Conservation (phyloP, 2,797 vertebrate genomes). For the Amphiprion clarkii region DNA sequence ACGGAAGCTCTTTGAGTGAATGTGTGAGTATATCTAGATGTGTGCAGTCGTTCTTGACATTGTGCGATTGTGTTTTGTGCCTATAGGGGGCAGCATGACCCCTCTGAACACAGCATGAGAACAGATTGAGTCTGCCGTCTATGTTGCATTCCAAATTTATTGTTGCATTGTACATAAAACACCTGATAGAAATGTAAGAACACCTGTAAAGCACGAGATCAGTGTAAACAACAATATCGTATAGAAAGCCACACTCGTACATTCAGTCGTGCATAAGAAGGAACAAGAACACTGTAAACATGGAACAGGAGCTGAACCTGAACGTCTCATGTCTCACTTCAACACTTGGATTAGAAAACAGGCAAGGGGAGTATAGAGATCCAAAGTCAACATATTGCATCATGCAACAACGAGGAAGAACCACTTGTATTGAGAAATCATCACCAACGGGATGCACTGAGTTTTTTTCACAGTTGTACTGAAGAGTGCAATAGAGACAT, state of each 20-base stretch:
- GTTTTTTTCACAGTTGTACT: conserved; percentile 42
- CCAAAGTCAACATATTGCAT: conserved; percentile 75
- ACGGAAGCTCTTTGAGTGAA: too few relatives aligned
- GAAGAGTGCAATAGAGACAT: conserved; percentile 47
- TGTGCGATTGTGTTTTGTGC: not conserved
- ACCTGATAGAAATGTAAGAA: conserved; percentile 80
- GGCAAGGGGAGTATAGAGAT: conserved; percentile 55
- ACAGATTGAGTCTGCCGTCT: not conserved
- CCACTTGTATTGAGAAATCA: conserved; percentile 57
- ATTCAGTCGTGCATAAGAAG: conserved; percentile 79
- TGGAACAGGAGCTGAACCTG: conserved; percentile 37
- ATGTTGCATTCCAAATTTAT: conserved; percentile 82
- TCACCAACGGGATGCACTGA: conserved; percentile 12
- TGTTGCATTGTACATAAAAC: conserved; percentile 81
- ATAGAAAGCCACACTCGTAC: conserved; percentile 74
- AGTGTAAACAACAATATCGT: conserved; percentile 66
- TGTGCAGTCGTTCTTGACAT: too few relatives aligned
- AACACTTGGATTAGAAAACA: conserved; percentile 67
- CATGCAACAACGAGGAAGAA: conserved; percentile 82
- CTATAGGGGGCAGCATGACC: conserved; percentile 41
- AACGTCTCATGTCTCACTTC: conserved; percentile 34
- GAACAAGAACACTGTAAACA: conserved; percentile 51
- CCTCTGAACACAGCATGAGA: not conserved
- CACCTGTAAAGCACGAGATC: conserved; percentile 60
- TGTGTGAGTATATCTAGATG: too few relatives aligned